Conservation (phyloP, 2,797 vertebrate species). For the Anguilla pacifica region DNA sequence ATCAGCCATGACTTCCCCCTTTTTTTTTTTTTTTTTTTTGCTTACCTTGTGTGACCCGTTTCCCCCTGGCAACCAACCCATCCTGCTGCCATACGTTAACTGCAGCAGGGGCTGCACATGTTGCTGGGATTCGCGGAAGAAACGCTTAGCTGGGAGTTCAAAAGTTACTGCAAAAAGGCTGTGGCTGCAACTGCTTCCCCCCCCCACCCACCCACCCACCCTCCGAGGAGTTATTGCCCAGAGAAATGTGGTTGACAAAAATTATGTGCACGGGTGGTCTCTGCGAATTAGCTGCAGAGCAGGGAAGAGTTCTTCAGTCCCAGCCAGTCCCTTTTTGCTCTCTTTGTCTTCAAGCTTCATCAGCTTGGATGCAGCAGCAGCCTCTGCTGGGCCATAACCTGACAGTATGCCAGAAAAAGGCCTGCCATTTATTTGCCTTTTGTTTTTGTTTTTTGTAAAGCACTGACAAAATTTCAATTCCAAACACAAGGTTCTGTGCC, state of each 20-base stretch:
- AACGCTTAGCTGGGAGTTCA: background rate
- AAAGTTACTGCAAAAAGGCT: background rate
- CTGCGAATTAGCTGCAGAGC: background rate
- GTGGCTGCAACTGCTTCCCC: background rate
- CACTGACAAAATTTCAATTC: background rate
- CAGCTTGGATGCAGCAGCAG: background rate
- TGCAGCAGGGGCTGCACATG: background rate
- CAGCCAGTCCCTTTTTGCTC: background rate
- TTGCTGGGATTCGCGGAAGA: background rate
- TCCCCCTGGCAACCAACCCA: background rate
- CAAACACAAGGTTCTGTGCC: slow-evolving; percentile 8
- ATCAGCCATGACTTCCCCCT: background rate
- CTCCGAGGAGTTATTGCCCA: background rate
- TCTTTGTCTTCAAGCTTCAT: background rate
- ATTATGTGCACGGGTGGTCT: background rate
- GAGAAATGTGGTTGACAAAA: background rate
- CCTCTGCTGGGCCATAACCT: background rate
- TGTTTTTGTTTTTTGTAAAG: background rate
- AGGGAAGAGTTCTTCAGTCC: background rate
- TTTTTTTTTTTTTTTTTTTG: no score
- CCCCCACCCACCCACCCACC: background rate
- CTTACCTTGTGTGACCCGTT: background rate
- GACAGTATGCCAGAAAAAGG: background rate
- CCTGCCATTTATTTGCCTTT: background rate
- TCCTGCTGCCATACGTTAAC: background rate